These are phyloP conservation scores for Teinopalpus imperialis DNA, from an alignment of 2,888 invertebrate species.

Conservation along the genomic window DNA sequence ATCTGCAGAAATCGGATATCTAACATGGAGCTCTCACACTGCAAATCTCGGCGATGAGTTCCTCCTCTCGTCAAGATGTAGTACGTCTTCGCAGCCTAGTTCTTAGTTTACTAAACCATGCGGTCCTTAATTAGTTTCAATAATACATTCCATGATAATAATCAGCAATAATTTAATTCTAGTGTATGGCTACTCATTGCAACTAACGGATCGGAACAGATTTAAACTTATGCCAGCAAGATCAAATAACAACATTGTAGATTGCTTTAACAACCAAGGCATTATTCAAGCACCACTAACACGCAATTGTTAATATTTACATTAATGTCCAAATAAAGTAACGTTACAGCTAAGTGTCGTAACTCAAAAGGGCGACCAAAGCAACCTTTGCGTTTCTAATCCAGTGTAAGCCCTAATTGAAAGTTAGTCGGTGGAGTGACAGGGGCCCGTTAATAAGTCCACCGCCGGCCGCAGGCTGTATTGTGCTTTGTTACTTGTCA, in stretches of 20 bases:
- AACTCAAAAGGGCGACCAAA: constrained; percentile 25
- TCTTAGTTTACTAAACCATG: too few species aligned
- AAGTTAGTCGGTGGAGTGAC: constrained; percentile 54
- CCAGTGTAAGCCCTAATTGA: constrained; percentile 49
- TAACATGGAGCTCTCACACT: too few species aligned
- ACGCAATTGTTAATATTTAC: constrained; percentile 21
- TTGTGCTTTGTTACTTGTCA: constrained; percentile 56
- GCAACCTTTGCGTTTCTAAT: constrained; percentile 29
- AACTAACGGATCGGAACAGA: constrained; percentile 1
- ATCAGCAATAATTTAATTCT: too few species aligned
- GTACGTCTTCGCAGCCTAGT: too few species aligned
- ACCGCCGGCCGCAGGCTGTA: constrained; percentile 40
- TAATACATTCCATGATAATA: too few species aligned
- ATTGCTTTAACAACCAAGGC: not conserved
- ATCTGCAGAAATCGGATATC: too few species aligned
- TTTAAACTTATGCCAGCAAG: constrained; percentile 4
- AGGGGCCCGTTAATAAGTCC: constrained; percentile 55
- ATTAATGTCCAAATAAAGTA: constrained; percentile 13
- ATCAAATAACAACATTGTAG: constrained; percentile 3
- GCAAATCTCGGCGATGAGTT: too few species aligned
- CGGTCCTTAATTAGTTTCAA: too few species aligned
- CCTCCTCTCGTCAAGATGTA: too few species aligned
- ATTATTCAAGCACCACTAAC: not conserved
- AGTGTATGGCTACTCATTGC: too few species aligned
- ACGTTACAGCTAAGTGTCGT: constrained; percentile 5